Base-by-base conservation (phyloP, 2,797 vertebrate species). In the Sarcophilus harrisii region DNA sequence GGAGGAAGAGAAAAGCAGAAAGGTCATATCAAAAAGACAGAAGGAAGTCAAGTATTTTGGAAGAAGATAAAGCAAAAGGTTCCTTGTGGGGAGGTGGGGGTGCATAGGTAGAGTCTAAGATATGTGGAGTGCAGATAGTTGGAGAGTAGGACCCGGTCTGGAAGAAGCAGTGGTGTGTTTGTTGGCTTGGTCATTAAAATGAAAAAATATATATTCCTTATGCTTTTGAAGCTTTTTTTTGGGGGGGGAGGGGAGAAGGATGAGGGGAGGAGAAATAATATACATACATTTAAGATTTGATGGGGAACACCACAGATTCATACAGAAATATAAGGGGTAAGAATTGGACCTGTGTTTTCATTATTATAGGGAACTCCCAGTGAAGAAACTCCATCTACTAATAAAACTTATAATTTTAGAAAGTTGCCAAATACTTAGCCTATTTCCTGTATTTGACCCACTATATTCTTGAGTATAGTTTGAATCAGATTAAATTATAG, bases 71-170 rank as follows among this genome's bases (percentile, higher is more conserved):
- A 45, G n/a, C 66, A 81, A 81, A 73, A 38, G n/a, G 9, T 9
- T 45, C 21, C n/a, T 8, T 27, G 8, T 45, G 73, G 8, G 73
- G 21, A 24, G 2, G 52, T 38, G 87, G n/a, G 29, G 10, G 45
- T 27, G 73, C 30, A 91, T 32, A 89, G 21, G 30, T n/a, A 81
- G 29, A 18, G 94, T 93, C 81, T 95, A 95, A 94, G 5, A 27
- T 45, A 45, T 10, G 38, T 87, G 38, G 3, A 18, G 2, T 38
- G n/a, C 66, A 81, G 38, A 11, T 11, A 87, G 8, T 11, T 45
- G 73, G 30, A 49, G 38, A 87, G 9, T 49, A 9, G 73, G 38
- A 87, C 27, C 9, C 11, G 18, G 21, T 27, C 9, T 87, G 73
- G 21, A 81, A 45, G 24, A 8, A 8, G 6, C n/a, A 66, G 32